phyloP scores from a whole-genome alignment of 2,113 vertebrate genomes.

The Pygoscelis adeliae region DNA sequence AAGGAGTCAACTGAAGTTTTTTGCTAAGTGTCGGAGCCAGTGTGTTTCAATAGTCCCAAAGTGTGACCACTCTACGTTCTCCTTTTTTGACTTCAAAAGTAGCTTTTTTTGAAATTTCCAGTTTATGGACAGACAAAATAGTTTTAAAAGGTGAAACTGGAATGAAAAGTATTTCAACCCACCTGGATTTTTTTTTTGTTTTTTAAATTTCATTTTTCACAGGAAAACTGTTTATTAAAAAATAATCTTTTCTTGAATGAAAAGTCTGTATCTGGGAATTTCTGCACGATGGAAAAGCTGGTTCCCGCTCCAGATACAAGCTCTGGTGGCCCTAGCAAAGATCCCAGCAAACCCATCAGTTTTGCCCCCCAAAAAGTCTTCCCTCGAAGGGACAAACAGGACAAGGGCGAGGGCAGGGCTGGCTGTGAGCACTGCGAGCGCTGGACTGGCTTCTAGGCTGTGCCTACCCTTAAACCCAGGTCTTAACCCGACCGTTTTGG shows the following conservation, averaged over 20 bases:
- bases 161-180: not conserved
- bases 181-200: not conserved
- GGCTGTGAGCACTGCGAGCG: not conserved
- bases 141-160: not conserved
- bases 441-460: not conserved
- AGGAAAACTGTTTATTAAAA: not conserved
- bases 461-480: accelerated
- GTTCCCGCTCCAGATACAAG: not conserved
- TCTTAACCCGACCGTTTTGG: not conserved
- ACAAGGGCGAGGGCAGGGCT: accelerated
- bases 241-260: not conserved
- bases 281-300: not conserved
- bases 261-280: not conserved
- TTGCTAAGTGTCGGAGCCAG: accelerated
- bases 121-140: not conserved
- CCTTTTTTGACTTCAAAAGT: not conserved
- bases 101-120: not conserved
- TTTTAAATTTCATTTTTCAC: not conserved
- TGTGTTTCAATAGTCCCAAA: accelerated
- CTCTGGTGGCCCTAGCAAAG: not conserved
- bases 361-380: not conserved
- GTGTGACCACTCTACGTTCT: accelerated
- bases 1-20: not conserved
- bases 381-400: not conserved
- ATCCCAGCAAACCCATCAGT: not conserved